phyloP scores from a whole-genome alignment of 2,797 vertebrate species.

The Cossypha niveicapilla region DNA sequence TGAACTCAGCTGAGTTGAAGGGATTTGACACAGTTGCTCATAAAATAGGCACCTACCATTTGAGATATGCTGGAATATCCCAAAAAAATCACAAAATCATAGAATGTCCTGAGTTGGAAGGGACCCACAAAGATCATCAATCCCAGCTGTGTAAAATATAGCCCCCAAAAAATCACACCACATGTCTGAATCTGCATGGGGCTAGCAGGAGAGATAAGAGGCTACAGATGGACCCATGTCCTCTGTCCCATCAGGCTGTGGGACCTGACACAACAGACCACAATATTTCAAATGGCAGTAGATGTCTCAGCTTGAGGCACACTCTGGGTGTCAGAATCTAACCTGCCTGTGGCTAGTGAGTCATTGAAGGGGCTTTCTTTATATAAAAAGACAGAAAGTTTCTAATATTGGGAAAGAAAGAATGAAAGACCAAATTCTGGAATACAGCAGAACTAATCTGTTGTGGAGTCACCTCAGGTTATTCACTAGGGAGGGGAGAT shows the following conservation, averaged over 20 bases:
- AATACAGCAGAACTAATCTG: background rate
- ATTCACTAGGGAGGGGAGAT: background rate
- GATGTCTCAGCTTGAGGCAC: background rate
- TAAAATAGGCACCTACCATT: background rate
- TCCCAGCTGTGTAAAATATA: background rate
- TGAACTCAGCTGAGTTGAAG: background rate
- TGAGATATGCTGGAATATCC: background rate
- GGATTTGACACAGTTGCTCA: background rate
- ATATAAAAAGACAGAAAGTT: background rate
- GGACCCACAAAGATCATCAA: accelerated
- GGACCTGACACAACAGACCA: background rate
- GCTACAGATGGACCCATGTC: background rate
- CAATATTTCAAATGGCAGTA: background rate
- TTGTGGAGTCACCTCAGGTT: background rate
- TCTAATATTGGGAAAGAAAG: background rate
- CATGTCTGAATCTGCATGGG: background rate
- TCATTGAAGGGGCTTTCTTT: background rate
- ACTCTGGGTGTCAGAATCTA: background rate
- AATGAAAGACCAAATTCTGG: background rate
- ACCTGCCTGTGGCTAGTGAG: background rate
- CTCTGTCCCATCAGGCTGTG: background rate
- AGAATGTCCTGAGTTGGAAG: background rate
- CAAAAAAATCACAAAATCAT: background rate
- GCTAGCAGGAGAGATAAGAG: background rate
- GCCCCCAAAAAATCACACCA: background rate